Evolutionary conservation across 2,888 invertebrate species (phyloP), one percentile per base, ranked within the genome.

Genomic region (Limnephilus lunatus): DNA sequence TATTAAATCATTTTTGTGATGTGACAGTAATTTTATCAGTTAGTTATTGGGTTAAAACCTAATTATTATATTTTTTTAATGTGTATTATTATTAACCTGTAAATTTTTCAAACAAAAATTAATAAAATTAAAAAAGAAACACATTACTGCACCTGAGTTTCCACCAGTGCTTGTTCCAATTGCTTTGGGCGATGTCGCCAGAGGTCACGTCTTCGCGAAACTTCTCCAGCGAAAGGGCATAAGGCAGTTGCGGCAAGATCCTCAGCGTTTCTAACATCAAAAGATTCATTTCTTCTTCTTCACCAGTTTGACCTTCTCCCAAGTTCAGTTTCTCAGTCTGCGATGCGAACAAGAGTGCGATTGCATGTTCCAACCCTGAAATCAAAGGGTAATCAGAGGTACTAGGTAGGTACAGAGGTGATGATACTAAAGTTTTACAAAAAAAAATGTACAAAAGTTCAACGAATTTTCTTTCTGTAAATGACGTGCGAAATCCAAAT

Each of bases 291-390:
- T 94, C 95, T 0, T 95, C 95, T 94, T 96, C 95, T 1, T 95
- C 94, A 32, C 39, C 30, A 12, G 95, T 95, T 0, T 94, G 94
- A 30, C 95, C 95, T 35, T 95, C 95, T 82, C 95, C 95, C 53
- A 95, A 94, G 82, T 96, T 94, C 94, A 95, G 95, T 94, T 96
- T 95, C n/a, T 96, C 95, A 85, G 97, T 95, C 85, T 97, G 97
- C 31, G 97, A 94, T 11, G 97, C 96, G 19, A 97, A 96, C 35
- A 97, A 96, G 94, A 97, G 97, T 0, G 97, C 97, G 90, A 97
- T 95, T 48, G 97, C 97, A 94, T 97, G 97, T 94, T 97, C 97
- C 94, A 97, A 97, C 93, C 97, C 97, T 96, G 95, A 94, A 94
- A 92, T 31, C 31, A 82, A 1, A 5, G 11, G 12, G 12, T 1